phyloP scores from a whole-genome alignment of 1,140 invertebrate species.

The Bombus difficillimus region DNA sequence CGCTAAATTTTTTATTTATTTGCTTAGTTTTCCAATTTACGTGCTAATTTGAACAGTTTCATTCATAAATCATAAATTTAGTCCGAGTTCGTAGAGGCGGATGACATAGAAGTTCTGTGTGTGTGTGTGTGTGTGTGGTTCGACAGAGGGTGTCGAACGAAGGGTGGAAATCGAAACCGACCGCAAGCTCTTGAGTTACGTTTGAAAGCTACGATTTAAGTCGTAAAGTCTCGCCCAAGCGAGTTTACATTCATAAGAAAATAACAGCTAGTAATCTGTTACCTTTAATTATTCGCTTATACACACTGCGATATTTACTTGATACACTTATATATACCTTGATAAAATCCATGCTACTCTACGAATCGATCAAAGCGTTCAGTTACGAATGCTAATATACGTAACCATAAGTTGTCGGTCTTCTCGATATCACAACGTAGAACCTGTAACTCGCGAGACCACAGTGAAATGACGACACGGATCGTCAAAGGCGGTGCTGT shows the following conservation, averaged over 20 bases:
- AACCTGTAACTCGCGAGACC: constrained; percentile 4
- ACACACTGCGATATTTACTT: no score
- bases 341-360: no score
- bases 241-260: no score
- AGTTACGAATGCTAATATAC: no score
- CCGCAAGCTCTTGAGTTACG: no score
- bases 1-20: no score
- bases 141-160: not conserved
- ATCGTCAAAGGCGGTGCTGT: not conserved
- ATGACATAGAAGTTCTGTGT: not conserved
- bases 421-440: not conserved
- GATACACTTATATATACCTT: no score
- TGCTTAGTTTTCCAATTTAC: not conserved
- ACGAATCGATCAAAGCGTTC: no score
- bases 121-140: not conserved
- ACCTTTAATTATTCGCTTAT: no score
- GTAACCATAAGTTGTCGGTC: not conserved
- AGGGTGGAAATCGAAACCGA: not conserved
- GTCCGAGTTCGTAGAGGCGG: not conserved
- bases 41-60: not conserved
- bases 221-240: no score
- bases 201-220: no score
- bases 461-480: not conserved
- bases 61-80: not conserved
- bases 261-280: no score